Base-by-base conservation (phyloP, 2,797 vertebrate species). In the Acipenser ruthenus region DNA sequence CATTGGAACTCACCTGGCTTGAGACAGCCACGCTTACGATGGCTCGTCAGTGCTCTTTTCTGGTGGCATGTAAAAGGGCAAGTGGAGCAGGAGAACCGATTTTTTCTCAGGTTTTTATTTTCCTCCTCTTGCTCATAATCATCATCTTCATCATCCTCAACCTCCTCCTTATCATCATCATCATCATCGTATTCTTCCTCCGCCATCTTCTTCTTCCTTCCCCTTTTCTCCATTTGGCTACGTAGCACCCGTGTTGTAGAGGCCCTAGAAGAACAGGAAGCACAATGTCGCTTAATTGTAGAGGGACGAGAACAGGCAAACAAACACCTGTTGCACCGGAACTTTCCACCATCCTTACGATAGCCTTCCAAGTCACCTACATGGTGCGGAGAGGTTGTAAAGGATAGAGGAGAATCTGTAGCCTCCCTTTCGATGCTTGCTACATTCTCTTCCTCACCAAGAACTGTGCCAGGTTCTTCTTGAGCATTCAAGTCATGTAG, bases 31-130 rank as follows among this genome's bases (percentile, higher is more conserved):
- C 86, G 87, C 74, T 84, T 85, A 77, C 82, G 80, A 74, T 95
- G 95, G 0, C 86, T 91, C 69, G 80, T 81, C 75, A 94, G 79
- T 7, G 90, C 88, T 6, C 87, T 86, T 51, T 89, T 90, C 79
- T 94, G 93, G 50, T 82, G 88, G 80, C 94, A 95, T 8, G 80
- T 87, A 70, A 97, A 97, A 6, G 86, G 82, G 75, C 93, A 96
- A 0, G 74, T 86, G 7, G 90, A 79, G 79, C 94, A 95, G 23
- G 87, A 89, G 65, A 94, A 88, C 37, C 77, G 82, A 7, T 69
- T 67, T 1, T 67, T 71, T 59, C 65, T 77, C n/a, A 58, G 68
- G 3, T 8, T 50, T 67, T 70, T 77, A 12, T 15, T 65, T 7
- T 70, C 64, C 65, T 10, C 63, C 2, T 68, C 68, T 56, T 10